These are phyloP conservation scores for Phallusia fumigata DNA, from an alignment of 23 tunicate species.

Conservation along the genomic window DNA sequence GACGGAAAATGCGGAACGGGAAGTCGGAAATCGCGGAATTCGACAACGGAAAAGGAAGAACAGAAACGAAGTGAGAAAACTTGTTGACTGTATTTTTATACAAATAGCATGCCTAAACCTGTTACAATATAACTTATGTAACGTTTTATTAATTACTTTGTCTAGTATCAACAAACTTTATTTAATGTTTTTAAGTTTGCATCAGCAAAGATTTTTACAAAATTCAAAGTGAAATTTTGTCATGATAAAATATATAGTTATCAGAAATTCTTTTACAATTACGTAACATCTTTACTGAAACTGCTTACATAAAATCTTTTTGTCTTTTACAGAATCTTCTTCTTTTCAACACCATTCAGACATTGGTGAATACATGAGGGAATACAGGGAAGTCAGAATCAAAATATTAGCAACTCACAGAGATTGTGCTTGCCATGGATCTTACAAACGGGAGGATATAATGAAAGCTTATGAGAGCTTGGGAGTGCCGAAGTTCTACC, in stretches of 20 bases:
- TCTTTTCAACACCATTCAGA: constrained; percentile 50
- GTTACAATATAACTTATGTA: no score
- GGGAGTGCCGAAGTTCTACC: constrained; percentile 29
- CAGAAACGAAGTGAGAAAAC: background rate
- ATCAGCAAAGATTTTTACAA: no score
- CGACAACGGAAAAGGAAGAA: background rate
- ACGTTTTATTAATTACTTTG: no score
- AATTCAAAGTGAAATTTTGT: no score
- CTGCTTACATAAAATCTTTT: no score
- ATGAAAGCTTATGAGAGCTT: constrained; percentile 60
- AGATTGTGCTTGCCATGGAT: constrained; percentile 59
- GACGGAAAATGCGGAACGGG: background rate
- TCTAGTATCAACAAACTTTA: no score
- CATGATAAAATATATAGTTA: no score
- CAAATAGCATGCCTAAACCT: no score
- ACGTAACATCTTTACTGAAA: no score
- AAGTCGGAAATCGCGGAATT: background rate
- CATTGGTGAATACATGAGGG: constrained; percentile 60
- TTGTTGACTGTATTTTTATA: background rate
- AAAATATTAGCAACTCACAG: constrained; percentile 16
- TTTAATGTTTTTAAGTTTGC: no score
- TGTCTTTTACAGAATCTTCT: no score
- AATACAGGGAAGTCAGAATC: constrained; percentile 42
- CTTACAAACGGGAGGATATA: constrained; percentile 57
- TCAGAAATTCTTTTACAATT: no score